These are phyloP conservation scores for Hirtodrosophila cameraria DNA, from an alignment of 2,888 invertebrate species.

Conservation along the genomic window DNA sequence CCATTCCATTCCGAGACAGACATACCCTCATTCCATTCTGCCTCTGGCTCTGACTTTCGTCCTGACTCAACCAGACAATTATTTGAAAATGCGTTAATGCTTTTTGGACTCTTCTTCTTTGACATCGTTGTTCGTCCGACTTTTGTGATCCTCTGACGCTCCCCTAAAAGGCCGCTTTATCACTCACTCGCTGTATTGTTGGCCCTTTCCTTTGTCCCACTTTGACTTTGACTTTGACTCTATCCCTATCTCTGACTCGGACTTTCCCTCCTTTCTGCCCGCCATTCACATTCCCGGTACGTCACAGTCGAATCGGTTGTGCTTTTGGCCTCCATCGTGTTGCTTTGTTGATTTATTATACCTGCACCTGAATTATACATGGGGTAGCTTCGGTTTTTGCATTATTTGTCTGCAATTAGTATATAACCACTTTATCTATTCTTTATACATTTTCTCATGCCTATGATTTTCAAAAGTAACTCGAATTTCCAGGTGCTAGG, in stretches of 20 bases:
- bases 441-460: too few relatives aligned
- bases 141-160: conserved; percentile 64
- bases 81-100: conserved; percentile 61
- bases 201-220: conserved; percentile 17
- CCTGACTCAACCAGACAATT: conserved; percentile 51
- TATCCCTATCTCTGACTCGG: not conserved
- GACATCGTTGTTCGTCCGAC: conserved; percentile 15
- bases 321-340: conserved; percentile 44
- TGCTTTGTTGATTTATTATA: conserved; percentile 44
- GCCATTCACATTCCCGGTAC: conserved; percentile 60
- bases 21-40: conserved; percentile 6
- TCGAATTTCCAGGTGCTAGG: too few relatives aligned
- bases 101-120: conserved; percentile 27
- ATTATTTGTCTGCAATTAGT: too few relatives aligned
- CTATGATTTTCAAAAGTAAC: too few relatives aligned
- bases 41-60: conserved; percentile 41
- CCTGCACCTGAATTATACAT: not conserved
- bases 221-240: not conserved
- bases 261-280: conserved; percentile 20
- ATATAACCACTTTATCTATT: too few relatives aligned
- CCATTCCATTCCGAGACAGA: too few relatives aligned
- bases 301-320: conserved; percentile 65
- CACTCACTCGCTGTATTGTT: conserved; percentile 25
- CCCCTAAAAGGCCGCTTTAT: conserved; percentile 55
- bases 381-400: conserved; percentile 10